These are phyloP conservation scores for Euborellia annulipes DNA, from an alignment of 1,140 invertebrate species.

Conservation along the genomic window DNA sequence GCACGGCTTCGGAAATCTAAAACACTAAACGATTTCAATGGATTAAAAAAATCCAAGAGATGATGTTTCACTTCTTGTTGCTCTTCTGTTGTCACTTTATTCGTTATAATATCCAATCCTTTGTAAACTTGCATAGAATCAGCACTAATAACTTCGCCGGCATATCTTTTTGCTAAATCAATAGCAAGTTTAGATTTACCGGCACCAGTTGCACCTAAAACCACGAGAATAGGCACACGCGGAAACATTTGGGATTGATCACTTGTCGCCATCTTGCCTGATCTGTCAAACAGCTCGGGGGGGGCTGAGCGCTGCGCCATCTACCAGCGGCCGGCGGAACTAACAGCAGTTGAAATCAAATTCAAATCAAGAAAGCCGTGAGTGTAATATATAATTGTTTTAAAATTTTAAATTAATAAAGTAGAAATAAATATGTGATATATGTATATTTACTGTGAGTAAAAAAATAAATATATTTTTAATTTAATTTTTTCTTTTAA, in stretches of 20 bases:
- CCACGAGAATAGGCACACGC: conserved; percentile 59
- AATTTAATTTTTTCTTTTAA: no score
- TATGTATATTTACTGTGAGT: no score
- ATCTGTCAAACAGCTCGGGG: not conserved
- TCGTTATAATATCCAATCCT: conserved; percentile 86
- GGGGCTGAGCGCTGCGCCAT: no score
- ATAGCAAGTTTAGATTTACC: conserved; percentile 94
- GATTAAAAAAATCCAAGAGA: conserved; percentile 73
- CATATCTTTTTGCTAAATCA: conserved; percentile 72
- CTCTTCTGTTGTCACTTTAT: conserved; percentile 83
- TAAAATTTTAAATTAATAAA: no score
- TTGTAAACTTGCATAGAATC: conserved; percentile 97
- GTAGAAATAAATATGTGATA: no score
- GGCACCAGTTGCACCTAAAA: conserved; percentile 87
- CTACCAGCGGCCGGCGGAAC: no score
- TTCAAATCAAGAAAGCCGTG: no score
- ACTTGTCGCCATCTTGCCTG: not conserved
- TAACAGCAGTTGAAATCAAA: no score
- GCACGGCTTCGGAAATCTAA: conserved; percentile 69
- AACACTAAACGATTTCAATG: conserved; percentile 64
- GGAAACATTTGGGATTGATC: not conserved
- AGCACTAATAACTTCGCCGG: conserved; percentile 93
- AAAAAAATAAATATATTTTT: no score
- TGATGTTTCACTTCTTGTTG: conserved; percentile 64
- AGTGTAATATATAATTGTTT: no score